Conservation (phyloP, 2,888 invertebrate genomes). For the Xestia rhomboidea region DNA sequence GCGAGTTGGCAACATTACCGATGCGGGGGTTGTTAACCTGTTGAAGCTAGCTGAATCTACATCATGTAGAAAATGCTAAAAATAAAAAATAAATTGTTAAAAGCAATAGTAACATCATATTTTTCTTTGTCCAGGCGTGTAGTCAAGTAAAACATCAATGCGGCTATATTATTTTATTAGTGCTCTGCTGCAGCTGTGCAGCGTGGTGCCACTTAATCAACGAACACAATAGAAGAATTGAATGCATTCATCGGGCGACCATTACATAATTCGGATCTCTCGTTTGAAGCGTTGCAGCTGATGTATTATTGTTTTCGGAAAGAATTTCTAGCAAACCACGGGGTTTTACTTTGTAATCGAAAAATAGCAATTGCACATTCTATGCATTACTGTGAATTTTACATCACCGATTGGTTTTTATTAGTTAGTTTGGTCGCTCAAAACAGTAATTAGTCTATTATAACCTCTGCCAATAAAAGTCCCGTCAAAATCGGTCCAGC, state of each 20-base stretch:
- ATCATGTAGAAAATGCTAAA: neutral
- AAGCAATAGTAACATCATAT: too few relatives aligned
- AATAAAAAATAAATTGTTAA: neutral
- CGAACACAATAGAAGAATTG: constrained; percentile 45
- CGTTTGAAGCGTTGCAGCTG: neutral
- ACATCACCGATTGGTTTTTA: neutral
- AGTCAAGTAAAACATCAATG: constrained; percentile 4
- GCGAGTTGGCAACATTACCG: neutral
- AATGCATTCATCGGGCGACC: constrained; percentile 29
- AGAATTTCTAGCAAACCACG: neutral
- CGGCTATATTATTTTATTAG: constrained; percentile 11
- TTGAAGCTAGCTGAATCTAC: neutral
- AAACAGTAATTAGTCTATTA: too few relatives aligned
- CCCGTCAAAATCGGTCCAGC: too few relatives aligned
- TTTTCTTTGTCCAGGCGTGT: neutral
- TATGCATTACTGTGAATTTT: neutral
- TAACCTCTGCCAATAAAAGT: too few relatives aligned
- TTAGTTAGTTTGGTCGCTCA: neutral
- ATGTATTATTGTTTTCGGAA: constrained; percentile 9
- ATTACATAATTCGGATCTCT: constrained; percentile 15
- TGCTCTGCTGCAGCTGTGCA: constrained; percentile 22
- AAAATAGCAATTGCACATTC: neutral
- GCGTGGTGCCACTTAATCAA: constrained; percentile 38
- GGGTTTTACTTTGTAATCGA: neutral
- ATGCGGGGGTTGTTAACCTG: neutral